phyloP scores from a whole-genome alignment of 2,888 invertebrate genomes.

The Congeria kusceri region DNA sequence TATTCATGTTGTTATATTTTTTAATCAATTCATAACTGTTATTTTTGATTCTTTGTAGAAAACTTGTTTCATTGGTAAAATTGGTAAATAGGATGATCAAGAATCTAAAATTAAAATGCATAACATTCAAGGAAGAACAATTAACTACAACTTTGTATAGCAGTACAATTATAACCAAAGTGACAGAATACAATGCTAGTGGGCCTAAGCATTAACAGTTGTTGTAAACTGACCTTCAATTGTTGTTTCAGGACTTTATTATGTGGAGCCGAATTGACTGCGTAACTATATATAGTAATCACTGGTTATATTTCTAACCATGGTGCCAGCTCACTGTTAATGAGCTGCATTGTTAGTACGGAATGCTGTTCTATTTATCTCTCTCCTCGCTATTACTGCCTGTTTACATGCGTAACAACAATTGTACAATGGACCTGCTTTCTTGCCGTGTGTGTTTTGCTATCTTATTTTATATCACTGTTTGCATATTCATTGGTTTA shows the following conservation, averaged over 20 bases:
- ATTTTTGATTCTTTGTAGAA: too few relatives aligned
- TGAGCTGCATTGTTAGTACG: constrained; percentile 60
- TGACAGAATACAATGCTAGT: too few relatives aligned
- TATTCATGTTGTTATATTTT: too few relatives aligned
- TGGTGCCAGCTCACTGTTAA: constrained; percentile 56
- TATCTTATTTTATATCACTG: constrained; percentile 56
- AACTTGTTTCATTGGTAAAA: too few relatives aligned
- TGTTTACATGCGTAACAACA: constrained; percentile 60
- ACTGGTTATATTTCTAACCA: constrained; percentile 68
- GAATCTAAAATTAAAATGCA: too few relatives aligned
- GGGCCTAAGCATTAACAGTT: constrained; percentile 19
- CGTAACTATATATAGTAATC: constrained; percentile 67
- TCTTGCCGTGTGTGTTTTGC: constrained; percentile 65
- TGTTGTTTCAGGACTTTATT: constrained; percentile 63
- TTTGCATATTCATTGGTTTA: constrained; percentile 67
- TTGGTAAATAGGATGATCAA: too few relatives aligned
- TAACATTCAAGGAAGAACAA: too few relatives aligned
- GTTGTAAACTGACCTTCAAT: constrained; percentile 44
- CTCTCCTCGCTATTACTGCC: constrained; percentile 59
- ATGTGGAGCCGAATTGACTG: constrained; percentile 54
- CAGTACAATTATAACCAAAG: too few relatives aligned
- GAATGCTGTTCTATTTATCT: constrained; percentile 65
- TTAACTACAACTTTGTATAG: too few relatives aligned
- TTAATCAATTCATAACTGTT: too few relatives aligned
- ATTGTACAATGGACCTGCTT: constrained; percentile 65